These are phyloP conservation scores for Cosmia pyralina DNA, from an alignment of 2,888 invertebrate species.

Conservation along the genomic window DNA sequence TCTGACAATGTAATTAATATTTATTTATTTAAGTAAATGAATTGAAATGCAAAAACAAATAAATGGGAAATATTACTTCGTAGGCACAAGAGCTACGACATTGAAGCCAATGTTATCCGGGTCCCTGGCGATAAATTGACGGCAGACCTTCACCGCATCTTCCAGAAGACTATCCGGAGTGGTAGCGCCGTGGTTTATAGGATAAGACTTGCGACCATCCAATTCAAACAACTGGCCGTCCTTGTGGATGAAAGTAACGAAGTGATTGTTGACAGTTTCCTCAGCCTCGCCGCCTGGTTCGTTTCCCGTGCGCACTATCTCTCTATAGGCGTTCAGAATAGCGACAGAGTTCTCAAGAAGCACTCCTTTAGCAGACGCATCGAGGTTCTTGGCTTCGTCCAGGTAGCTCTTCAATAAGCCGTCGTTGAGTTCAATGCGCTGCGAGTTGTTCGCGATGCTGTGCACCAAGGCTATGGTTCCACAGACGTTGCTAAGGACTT, in stretches of 20 bases:
- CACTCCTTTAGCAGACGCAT: conserved; percentile 93
- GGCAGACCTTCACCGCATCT: conserved; percentile 95
- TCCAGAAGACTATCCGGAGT: conserved; percentile 93
- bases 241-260: conserved; percentile 95
- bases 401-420: conserved; percentile 94
- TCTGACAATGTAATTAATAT: conserved; percentile 58
- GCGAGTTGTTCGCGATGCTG: conserved; percentile 96
- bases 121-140: conserved; percentile 95
- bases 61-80: conserved; percentile 70
- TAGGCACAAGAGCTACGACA: conserved; percentile 94
- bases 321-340: conserved; percentile 94
- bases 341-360: conserved; percentile 93
- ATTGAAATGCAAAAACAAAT: conserved; percentile 55
- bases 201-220: conserved; percentile 91
- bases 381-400: conserved; percentile 91
- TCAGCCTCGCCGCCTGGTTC: conserved; percentile 92
- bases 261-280: conserved; percentile 95
- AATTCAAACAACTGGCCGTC: conserved; percentile 95
- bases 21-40: conserved; percentile 58
- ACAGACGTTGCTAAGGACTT: conserved; percentile 97
- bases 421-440: conserved; percentile 91
- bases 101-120: conserved; percentile 96
- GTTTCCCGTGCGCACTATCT: conserved; percentile 94
- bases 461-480: conserved; percentile 99
- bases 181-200: conserved; percentile 95